Evolutionary conservation across 1,140 invertebrate genomes (phyloP).

Genomic region (Hirudo medicinalis): DNA sequence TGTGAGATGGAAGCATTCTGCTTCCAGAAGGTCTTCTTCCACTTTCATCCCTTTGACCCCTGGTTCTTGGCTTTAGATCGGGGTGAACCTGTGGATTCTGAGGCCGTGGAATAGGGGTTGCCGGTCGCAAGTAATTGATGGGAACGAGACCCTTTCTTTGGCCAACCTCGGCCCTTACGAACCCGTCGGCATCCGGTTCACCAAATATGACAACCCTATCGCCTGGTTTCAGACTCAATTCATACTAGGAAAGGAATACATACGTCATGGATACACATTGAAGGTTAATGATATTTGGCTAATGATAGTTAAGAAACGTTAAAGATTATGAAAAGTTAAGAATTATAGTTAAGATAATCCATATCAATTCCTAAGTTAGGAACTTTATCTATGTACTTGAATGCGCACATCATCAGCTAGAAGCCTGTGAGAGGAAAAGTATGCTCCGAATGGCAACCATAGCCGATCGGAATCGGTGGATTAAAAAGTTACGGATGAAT

Average conservation of each 20-base stretch:
- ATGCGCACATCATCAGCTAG: too few relatives aligned
- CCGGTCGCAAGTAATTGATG: conserved; percentile 1
- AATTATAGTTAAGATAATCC: background rate
- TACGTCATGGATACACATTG: background rate
- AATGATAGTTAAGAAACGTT: too few relatives aligned
- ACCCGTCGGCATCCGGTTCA: background rate
- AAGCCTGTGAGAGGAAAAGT: too few relatives aligned
- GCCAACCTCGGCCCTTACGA: background rate
- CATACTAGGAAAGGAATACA: background rate
- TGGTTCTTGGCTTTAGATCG: too few relatives aligned
- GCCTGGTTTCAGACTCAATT: conserved; percentile 3
- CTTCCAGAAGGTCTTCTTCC: background rate
- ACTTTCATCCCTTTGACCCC: too few relatives aligned
- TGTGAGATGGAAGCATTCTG: background rate
- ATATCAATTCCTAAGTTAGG: too few relatives aligned
- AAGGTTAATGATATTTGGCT: too few relatives aligned
- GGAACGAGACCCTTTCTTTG: conserved; percentile 1
- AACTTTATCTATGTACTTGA: too few relatives aligned
- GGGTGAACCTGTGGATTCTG: background rate
- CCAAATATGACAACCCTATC: conserved; percentile 7
- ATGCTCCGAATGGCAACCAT: too few relatives aligned
- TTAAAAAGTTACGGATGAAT: too few relatives aligned
- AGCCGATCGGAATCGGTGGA: too few relatives aligned
- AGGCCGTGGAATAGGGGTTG: conserved; percentile 2
- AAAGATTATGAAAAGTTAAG: too few relatives aligned